These are phyloP conservation scores for Liasis olivaceus DNA, from an alignment of 2,797 vertebrate species.

Conservation along the genomic window DNA sequence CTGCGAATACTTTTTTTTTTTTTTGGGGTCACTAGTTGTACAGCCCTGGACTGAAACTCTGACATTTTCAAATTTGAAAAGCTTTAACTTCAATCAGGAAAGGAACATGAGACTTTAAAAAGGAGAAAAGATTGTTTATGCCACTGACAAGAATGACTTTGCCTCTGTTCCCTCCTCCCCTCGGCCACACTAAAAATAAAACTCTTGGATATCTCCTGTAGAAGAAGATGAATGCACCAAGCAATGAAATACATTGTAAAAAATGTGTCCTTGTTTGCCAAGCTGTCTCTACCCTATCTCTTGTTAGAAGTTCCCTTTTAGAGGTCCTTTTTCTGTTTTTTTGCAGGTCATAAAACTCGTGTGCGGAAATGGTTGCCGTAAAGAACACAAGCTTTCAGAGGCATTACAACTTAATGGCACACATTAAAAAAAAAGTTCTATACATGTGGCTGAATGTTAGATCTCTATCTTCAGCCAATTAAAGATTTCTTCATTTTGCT, in stretches of 20 bases:
- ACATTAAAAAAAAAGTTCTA: conserved; percentile 20
- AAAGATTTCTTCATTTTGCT: conserved; percentile 11
- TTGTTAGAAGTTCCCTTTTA: conserved; percentile 1
- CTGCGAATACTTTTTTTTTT: neutral
- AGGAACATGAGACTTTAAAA: neutral
- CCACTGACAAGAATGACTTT: neutral
- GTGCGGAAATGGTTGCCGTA: neutral
- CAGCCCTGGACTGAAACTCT: neutral
- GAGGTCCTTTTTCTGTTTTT: conserved; percentile 2
- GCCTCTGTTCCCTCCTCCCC: conserved; percentile 14
- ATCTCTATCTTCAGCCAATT: conserved; percentile 4
- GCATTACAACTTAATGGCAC: conserved; percentile 8
- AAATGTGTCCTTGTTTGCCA: conserved; percentile 45
- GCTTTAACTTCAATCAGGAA: conserved; percentile 4
- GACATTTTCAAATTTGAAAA: neutral
- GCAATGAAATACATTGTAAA: conserved; percentile 5
- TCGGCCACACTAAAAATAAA: neutral
- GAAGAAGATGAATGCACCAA: conserved; percentile 25
- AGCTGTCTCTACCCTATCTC: neutral
- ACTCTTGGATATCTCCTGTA: neutral
- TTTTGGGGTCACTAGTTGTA: neutral
- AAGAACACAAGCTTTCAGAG: neutral
- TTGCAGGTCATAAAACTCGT: conserved; percentile 46
- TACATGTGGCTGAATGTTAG: neutral
- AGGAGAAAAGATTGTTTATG: neutral